Evolutionary conservation across 2,888 invertebrate species (phyloP).

Genomic region (Xiphydria camelus): DNA sequence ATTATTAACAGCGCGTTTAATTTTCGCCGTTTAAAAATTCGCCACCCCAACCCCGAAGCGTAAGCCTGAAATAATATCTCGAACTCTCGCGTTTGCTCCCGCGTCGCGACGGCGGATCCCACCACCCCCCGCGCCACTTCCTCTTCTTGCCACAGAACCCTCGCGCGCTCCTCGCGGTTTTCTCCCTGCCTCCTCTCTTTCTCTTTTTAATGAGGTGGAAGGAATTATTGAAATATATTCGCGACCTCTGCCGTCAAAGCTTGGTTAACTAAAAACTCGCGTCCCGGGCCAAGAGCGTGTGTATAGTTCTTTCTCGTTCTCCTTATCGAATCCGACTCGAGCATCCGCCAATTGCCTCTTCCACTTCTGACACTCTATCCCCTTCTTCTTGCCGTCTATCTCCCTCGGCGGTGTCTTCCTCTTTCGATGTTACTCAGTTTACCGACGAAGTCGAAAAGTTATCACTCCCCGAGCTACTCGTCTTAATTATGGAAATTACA

Average conservation of each 20-base stretch:
- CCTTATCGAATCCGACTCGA: too few relatives aligned
- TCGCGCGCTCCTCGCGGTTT: not conserved
- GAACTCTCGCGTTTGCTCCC: not conserved
- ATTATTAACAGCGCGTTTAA: constrained; percentile 1
- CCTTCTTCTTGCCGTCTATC: too few relatives aligned
- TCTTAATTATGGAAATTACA: too few relatives aligned
- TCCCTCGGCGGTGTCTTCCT: too few relatives aligned
- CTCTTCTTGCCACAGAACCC: too few relatives aligned
- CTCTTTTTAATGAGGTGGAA: constrained; percentile 3
- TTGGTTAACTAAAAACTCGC: constrained; percentile 18
- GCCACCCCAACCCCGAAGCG: not conserved
- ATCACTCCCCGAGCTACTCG: too few relatives aligned
- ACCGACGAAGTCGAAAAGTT: too few relatives aligned
- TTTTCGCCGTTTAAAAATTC: not conserved
- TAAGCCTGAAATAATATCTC: not conserved
- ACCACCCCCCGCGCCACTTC: too few relatives aligned
- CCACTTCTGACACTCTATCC: too few relatives aligned
- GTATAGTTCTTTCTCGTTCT: not conserved
- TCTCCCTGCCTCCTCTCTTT: constrained; percentile 10
- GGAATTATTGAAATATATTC: constrained; percentile 27
- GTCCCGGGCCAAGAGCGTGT: not conserved
- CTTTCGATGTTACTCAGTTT: too few relatives aligned
- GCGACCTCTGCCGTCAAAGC: constrained; percentile 23
- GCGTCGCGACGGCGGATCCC: not conserved
- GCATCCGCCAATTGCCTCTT: too few relatives aligned